Evolutionary conservation across 2,888 invertebrate genomes (phyloP).

Genomic region (Hemistola chrysoprasaria): DNA sequence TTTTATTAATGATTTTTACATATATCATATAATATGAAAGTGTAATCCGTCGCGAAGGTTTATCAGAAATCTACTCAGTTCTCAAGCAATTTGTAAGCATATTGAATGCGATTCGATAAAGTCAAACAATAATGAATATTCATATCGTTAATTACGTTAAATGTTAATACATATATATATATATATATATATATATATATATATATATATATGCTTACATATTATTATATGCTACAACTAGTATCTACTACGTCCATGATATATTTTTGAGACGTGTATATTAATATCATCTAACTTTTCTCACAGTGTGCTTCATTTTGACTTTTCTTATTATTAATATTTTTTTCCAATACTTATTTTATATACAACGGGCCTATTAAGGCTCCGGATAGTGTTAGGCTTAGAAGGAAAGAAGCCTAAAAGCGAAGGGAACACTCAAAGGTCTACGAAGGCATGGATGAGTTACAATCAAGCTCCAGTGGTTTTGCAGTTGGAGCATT

Average conservation of each 20-base stretch:
- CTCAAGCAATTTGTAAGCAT: slow-evolving; percentile 59
- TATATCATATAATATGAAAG: slow-evolving; percentile 26
- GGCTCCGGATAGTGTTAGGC: slow-evolving; percentile 37
- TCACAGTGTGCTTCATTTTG: slow-evolving; percentile 82
- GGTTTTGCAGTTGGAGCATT: no score
- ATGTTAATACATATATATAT: slow-evolving; percentile 35
- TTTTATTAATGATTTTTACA: slow-evolving; percentile 32
- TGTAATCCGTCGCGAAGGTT: slow-evolving; percentile 30
- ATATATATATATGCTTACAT: slow-evolving; percentile 31
- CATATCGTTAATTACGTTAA: neutral
- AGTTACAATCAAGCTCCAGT: slow-evolving; percentile 35
- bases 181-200: slow-evolving; percentile 38
- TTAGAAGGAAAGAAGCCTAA: slow-evolving; percentile 61
- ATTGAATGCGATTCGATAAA: slow-evolving; percentile 51
- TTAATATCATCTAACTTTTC: slow-evolving; percentile 76
- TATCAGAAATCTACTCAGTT: slow-evolving; percentile 50
- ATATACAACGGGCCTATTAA: slow-evolving; percentile 35
- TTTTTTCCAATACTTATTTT: slow-evolving; percentile 68
- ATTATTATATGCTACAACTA: slow-evolving; percentile 59
- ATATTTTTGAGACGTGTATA: slow-evolving; percentile 69
- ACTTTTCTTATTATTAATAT: slow-evolving; percentile 73
- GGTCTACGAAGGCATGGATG: slow-evolving; percentile 47
- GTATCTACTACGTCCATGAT: slow-evolving; percentile 70
- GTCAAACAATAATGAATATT: slow-evolving; percentile 37
- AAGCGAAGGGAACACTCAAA: slow-evolving; percentile 61